Evolutionary conservation across 1,140 invertebrate species (phyloP), one percentile per base, ranked within the genome.

Genomic region (Micrasema minimum): DNA sequence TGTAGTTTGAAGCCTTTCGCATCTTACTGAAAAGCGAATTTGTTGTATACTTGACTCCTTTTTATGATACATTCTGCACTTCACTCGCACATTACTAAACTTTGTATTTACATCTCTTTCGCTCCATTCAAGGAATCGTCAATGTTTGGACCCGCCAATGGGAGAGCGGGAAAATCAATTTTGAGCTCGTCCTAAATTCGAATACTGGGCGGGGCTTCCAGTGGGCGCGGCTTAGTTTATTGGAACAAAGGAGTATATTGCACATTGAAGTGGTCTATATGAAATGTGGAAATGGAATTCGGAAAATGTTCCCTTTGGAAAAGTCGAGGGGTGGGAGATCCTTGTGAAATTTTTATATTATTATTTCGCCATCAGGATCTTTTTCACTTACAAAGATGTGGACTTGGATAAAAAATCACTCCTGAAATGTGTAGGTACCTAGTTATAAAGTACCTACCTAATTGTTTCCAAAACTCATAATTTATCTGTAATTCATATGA

Each of bases 311-410:
- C 41, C 41, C 43, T 64, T 64, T 22, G 41, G 22, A 22, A 23
- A 16, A 46, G 12, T n/a, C 26, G 31, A 31, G 11, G 23, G 45
- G 45, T n/a, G 23, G 20, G 18, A 16, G 38, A 22, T 14, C 23
- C 23, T 74, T 71, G 68, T 74, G 72, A 74, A 74, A 74, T 74
- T 74, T 74, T 71, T 70, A 74, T 74, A 74, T 74, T 66, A 70
- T 72, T 67, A 67, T 53, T 64, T 45, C 43, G 59, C 59, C 59
- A 64, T 64, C 37, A 20, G 31, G 6, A 35, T 16, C 9, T 10
- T 41, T 59, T 59, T 59, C 38, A 16, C 16, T 35, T 38, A 10
- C 9, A 5, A 12, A 31, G 55, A 14, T 1, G 11, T 14, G 55
- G 37, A 59, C 37, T 59, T 10, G 55, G 18, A 31, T n/a, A 22